A percentile compares a stretch with the other conserved stretches of the same genome.
Conservation (phyloP, 2,113 vertebrate species). For the Lasiurus borealis region DNA sequence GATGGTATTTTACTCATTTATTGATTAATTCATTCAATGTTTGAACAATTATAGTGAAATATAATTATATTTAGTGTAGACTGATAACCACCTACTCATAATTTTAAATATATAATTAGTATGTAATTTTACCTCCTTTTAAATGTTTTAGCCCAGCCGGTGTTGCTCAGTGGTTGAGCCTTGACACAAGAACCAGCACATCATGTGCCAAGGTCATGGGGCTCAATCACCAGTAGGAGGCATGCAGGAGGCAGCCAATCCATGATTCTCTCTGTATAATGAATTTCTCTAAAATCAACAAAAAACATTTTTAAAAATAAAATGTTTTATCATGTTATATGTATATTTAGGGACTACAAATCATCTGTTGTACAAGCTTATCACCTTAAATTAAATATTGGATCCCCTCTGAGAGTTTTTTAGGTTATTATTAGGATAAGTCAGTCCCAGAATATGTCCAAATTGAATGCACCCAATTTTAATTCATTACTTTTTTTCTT, state of each 20-base stretch:
- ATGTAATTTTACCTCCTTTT: neutral
- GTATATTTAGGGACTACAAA: neutral
- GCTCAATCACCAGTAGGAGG: too few relatives aligned
- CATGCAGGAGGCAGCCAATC: too few relatives aligned
- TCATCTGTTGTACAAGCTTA: neutral
- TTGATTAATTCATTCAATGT: neutral
- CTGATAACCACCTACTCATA: neutral
- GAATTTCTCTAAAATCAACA: too few relatives aligned
- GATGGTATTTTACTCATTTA: neutral
- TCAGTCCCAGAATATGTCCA: neutral
- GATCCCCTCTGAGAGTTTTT: neutral
- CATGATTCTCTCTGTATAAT: too few relatives aligned
- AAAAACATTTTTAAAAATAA: too few relatives aligned
- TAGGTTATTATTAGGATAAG: neutral
- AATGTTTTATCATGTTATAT: neutral
- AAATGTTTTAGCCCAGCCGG: neutral
- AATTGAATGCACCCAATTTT: neutral
- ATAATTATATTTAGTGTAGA: neutral
- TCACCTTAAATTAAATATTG: neutral
- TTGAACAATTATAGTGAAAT: neutral
- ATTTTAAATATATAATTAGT: slow-evolving; percentile 10
- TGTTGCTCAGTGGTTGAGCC: too few relatives aligned
- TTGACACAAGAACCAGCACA: too few relatives aligned
- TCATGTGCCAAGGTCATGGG: too few relatives aligned
- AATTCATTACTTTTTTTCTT: neutral